A percentile compares a stretch with the other conserved stretches of the same genome.
Evolutionary conservation across 2,888 invertebrate species (phyloP).

Genomic region (Lampropteryx suffumata): DNA sequence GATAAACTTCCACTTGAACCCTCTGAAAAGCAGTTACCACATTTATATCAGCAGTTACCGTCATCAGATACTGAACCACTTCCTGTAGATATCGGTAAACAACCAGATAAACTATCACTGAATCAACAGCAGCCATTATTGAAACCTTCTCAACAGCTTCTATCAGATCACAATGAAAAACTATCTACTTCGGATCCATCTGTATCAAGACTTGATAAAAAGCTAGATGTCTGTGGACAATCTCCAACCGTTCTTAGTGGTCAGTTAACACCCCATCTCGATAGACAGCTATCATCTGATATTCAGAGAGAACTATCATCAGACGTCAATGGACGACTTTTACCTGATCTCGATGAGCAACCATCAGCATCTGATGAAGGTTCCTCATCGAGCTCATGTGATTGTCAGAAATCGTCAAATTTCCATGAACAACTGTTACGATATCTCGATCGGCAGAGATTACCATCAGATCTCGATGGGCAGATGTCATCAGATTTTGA

Average conservation of each 20-base stretch:
- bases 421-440: not conserved
- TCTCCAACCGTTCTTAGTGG: too few species aligned
- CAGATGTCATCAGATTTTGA: not conserved
- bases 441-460: not conserved
- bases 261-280: not conserved
- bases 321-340: not conserved
- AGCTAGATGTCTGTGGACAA: too few species aligned
- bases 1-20: too few species aligned
- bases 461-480: not conserved
- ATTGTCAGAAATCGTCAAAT: not conserved
- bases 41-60: too few species aligned
- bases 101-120: too few species aligned
- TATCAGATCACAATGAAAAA: not conserved
- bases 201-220: too few species aligned
- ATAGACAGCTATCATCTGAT: not conserved
- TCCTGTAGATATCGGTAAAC: not conserved
- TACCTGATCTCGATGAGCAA: not conserved
- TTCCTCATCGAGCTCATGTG: too few species aligned
- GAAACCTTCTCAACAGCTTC: not conserved
- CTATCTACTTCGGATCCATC: not conserved
- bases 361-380: too few species aligned
- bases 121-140: not conserved
- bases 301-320: not conserved
- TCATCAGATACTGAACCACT: not conserved
- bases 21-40: too few species aligned